Base-by-base conservation (phyloP, 2,797 vertebrate genomes). In the Amblyraja radiata region DNA sequence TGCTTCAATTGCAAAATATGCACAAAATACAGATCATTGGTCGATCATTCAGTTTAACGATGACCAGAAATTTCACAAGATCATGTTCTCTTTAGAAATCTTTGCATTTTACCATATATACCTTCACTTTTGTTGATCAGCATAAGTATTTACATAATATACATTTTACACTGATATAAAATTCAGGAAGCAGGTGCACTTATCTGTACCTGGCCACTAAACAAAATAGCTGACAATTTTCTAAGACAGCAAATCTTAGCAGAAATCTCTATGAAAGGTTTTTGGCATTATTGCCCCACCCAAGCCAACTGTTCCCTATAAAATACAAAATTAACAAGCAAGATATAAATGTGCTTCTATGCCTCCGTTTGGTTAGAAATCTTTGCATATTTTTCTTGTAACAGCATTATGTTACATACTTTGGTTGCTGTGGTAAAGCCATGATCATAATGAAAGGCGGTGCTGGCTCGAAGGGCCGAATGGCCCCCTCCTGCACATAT, bases 121-220 rank as follows among this genome's bases (percentile, higher is more conserved):
- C 71, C 76, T 91, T 25, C 39, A 54, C 16, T 73, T 92, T 92
- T 92, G 90, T 74, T 92, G 36, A 92, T 73, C 90, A 92, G 95
- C 95, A 95, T 76, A 54, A 28, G 21, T 97, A 97, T 97, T 94
- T 97, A 97, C 97, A 97, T 97, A 97, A 96, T 93, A 97, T 97
- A 97, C 97, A 97, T 96, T 96, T 97, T 97, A 97, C 96, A 97
- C 93, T 94, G 94, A 95, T 95, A 95, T 93, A 95, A 95, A 96
- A 95, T 95, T 94, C 94, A 54, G 90, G 71, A 73, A 74, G 39
- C 71, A 92, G 39, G 93, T 93, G 13, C 94, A 54, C 71, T 76
- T 39, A 58, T 13, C 54, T 54, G 46, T 76, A 74, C 8, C 39
- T 92, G 36, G 46, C 90, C n/a, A 58, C 68, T 46, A 46, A 73